Percentiles rank a stretch among this genome's conserved stretches.
phyloP scores from a whole-genome alignment of 2,113 vertebrate species.

The Otus sunia region DNA sequence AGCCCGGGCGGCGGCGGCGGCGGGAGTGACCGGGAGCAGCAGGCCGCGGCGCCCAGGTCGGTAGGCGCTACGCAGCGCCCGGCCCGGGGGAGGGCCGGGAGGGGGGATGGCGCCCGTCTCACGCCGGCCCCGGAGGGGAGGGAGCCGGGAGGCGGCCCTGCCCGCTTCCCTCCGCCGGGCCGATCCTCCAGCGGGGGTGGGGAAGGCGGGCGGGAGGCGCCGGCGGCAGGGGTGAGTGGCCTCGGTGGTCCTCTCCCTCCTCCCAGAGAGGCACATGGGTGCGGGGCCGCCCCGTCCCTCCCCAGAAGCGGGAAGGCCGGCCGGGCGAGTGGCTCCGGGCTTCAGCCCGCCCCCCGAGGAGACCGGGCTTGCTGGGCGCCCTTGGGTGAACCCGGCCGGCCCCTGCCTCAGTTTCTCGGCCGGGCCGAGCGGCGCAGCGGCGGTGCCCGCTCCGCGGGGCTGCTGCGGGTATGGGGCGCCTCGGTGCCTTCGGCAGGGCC shows the following conservation, averaged over 20 bases:
- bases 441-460: neutral
- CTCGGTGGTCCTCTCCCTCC: neutral
- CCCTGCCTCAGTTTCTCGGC: neutral
- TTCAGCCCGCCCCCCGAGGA: neutral
- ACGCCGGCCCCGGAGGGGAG: neutral
- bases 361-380: neutral
- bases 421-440: neutral
- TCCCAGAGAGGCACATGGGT: neutral
- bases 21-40: conserved; percentile 27
- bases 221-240: neutral
- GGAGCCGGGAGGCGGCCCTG: neutral
- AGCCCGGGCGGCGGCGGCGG: conserved; percentile 60
- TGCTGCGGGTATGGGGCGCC: neutral
- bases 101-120: neutral
- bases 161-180: neutral
- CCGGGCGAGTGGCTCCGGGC: neutral
- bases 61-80: neutral
- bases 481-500: neutral
- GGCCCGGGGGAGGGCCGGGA: neutral
- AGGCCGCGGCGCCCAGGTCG: conserved; percentile 55
- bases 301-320: neutral
- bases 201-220: conserved; percentile 21
- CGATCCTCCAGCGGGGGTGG: neutral
- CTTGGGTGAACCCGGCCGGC: conserved; percentile 15
- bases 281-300: neutral